Percentiles rank a stretch among this genome's conserved stretches.
Conservation (phyloP, 2,888 invertebrate species). For the Brachylomia viminalis region DNA sequence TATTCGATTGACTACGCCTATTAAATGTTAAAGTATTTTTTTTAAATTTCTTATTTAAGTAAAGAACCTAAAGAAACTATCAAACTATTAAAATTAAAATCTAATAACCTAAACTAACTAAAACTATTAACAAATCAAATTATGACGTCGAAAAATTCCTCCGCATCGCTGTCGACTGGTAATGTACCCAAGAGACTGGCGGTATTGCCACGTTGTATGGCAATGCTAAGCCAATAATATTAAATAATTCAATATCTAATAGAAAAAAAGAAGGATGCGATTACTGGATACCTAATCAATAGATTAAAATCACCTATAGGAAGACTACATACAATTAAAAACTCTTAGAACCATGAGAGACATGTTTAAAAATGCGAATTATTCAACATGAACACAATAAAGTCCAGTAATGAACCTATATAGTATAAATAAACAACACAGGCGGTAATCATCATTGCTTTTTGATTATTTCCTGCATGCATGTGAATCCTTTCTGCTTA, state of each 20-base stretch:
- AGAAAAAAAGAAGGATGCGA: background rate
- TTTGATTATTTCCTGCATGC: constrained; percentile 66
- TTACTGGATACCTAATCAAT: background rate
- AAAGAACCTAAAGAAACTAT: too few species aligned
- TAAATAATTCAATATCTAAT: background rate
- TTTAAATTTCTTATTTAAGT: too few species aligned
- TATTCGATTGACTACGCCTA: background rate
- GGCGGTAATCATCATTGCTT: constrained; percentile 54
- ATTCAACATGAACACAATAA: constrained; percentile 51
- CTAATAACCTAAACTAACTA: too few species aligned
- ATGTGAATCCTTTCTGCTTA: constrained; percentile 57
- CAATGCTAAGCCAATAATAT: too few species aligned
- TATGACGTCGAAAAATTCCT: too few species aligned
- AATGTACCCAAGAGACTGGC: too few species aligned
- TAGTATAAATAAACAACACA: constrained; percentile 29
- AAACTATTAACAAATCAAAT: too few species aligned
- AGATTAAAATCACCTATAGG: background rate
- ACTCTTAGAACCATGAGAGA: constrained; percentile 20
- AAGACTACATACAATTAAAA: constrained; percentile 12
- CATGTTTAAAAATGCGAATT: constrained; percentile 42
- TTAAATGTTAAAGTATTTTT: too few species aligned
- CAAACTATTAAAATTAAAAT: too few species aligned
- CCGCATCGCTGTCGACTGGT: too few species aligned
- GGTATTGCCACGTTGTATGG: too few species aligned
- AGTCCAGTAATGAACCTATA: constrained; percentile 48